Base-by-base conservation (phyloP, 2,113 vertebrate genomes). In the Paralichthys olivaceus region DNA sequence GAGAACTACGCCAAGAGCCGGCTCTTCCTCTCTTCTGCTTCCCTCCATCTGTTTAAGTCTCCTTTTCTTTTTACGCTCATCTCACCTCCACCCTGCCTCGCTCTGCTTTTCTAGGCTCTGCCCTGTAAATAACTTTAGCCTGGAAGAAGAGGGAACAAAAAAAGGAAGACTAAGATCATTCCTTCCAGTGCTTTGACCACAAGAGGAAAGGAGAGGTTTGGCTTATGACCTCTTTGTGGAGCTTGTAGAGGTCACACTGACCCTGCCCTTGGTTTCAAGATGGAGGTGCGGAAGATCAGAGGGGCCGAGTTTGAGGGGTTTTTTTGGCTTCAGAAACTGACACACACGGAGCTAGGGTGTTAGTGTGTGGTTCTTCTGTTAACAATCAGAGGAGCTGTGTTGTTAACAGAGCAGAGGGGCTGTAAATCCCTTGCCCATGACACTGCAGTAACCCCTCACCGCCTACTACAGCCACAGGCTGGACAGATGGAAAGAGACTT, bases 91-190 rank as follows among this genome's bases (percentile, higher is more conserved):
- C 7, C 57, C 23, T 4, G 12, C 62, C 55, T 73, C 26, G 15
- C 66, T 75, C 57, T 75, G 23, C 72, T 76, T 81, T 57, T 72
- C 62, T 68, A 32, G 28, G 79, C 71, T 60, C 28, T 5, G 62
- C 71, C 72, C 81, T 81, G 84, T 28, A 87, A 90, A 92, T 85
- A 88, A 86, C 84, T 91, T 60, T 20, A 84, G 75, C 34, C 80
- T 85, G 17, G 63, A 81, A 43, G 60, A 67, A 55, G 12, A 25
- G 49, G 20, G 49, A 47, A 22, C 20, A 25, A 22, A 62, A 86
- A 87, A 72, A n/a, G 5, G 63, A 75, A 56, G 83, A 72, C 81
- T 68, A 57, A 64, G 83, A 85, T 67, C 69, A 86, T 70, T 75
- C 70, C 79, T 85, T 86, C 77, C 72, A 81, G 72, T 15, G 32